Base-by-base conservation (phyloP, 2,888 invertebrate species). In the Phlogophora meticulosa region DNA sequence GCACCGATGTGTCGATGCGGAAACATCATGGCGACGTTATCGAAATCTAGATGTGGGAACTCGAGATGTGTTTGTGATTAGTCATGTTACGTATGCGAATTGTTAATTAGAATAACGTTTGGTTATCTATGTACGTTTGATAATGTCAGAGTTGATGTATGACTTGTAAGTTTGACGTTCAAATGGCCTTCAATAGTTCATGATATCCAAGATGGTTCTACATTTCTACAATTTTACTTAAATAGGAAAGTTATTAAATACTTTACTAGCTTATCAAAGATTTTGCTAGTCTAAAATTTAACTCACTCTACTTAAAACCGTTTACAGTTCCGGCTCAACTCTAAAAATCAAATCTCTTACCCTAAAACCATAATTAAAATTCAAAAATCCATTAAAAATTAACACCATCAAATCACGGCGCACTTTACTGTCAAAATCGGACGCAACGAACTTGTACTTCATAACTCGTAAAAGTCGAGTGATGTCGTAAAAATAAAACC, bases 401-500 rank as follows among this genome's bases (percentile, higher is more conserved):
- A 78, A 85, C 75, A 66, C 69, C 72, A 73, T 74, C 82, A 82
- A 88, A 90, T 88, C 88, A 82, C 80, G 48, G 83, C 11, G 5
- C 28, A 28, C 55, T 80, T 82, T 74, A 82, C 65, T 76, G 80
- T 82, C 81, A 85, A 90, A 91, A 90, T 90, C 88, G 86, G 83
- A 83, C 84, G 88, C 84, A 79, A 82, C 81, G 76, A 87, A 85
- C 83, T 86, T 87, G 79, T 74, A 83, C 82, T 88, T 89, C 86
- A 87, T 88, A 90, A 89, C 90, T 91, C 91, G 87, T 91, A 89
- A 93, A 91, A 91, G 86, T 87, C 80, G 80, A 85, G 86, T 84
- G 81, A 81, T 79, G 85, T 90, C 91, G 90, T 93, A 93, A 94
- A 93, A 91, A 92, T 90, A 87, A 92, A 92, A 90, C 88, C 88